Base-by-base conservation (phyloP, 2,113 vertebrate species). In the Jaculus jaculus region DNA sequence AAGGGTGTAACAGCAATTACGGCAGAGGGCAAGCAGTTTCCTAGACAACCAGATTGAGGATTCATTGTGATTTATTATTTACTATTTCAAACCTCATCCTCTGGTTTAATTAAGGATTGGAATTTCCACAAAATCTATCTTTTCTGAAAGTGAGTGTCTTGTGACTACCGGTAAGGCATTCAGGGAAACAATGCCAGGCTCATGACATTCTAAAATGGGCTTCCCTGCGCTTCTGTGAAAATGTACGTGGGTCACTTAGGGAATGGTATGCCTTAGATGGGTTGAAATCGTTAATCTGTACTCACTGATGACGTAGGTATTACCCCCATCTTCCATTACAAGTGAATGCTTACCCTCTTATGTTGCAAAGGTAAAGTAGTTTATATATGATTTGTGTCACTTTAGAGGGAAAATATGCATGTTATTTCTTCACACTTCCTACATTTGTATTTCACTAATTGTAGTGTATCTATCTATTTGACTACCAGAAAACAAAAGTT, bases 51-150 rank as follows among this genome's bases (percentile, higher is more conserved):
- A 97, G 97, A 98, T 97, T 97, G 98, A 97, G 97, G 97, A 98
- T 99, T 98, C 98, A 97, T 98, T 98, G 98, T 98, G 97, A 98
- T 98, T 98, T 98, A 98, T 98, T 98, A 98, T 98, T 98, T 98
- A 98, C 98, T 96, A 96, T 97, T 98, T 98, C 97, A 98, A 97
- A 98, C 97, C 97, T 98, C 94, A 58, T 97, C 98, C 98, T 97
- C 97, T 98, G 97, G 98, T 98, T 99, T 98, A 98, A 98, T 99
- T 99, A 98, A 96, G 95, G 94, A 92, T 83, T 94, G 91, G 88
- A 95, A 96, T 98, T 98, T 97, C 96, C 96, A 83, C 95, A 97
- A 93, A 96, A 89, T 93, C 83, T 86, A 73, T 96, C 96, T 95
- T 96, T 94, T 96, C 95, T 92, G 89, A 71, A 96, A 96, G 77